phyloP scores from a whole-genome alignment of 2,113 vertebrate genomes.

The Balaeniceps rex region DNA sequence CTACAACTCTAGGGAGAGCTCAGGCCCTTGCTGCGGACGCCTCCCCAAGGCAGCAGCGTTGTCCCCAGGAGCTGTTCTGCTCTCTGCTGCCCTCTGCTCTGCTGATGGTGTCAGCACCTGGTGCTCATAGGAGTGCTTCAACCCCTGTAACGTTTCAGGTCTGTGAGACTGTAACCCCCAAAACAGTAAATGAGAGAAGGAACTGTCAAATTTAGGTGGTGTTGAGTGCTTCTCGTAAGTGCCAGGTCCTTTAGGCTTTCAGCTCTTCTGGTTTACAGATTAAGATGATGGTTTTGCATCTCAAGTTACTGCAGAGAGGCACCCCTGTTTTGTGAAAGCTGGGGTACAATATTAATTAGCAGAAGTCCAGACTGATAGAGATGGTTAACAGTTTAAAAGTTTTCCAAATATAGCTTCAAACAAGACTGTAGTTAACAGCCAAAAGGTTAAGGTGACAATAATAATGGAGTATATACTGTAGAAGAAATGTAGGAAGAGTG shows the following conservation, averaged over 20 bases:
- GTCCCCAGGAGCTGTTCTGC: not conserved
- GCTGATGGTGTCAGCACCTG: not conserved
- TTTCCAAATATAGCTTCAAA: not conserved
- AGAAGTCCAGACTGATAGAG: not conserved
- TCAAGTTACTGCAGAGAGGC: not conserved
- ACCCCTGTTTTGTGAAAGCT: not conserved
- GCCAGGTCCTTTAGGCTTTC: not conserved
- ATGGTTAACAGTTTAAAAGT: not conserved
- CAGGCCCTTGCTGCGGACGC: not conserved
- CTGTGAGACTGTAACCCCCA: not conserved
- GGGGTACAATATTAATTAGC: not conserved
- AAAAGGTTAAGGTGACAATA: not conserved
- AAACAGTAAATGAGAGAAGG: not conserved
- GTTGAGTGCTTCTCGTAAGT: not conserved
- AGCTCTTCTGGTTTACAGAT: not conserved
- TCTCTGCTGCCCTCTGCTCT: not conserved
- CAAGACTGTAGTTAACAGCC: not conserved
- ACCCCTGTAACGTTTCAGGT: not conserved
- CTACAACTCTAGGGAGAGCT: not conserved
- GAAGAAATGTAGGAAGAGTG: not conserved
- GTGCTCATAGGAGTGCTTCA: not conserved
- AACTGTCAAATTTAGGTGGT: not conserved
- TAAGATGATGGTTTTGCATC: not conserved
- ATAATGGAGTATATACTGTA: not conserved
- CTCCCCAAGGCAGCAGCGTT: not conserved